Evolutionary conservation across 1,140 invertebrate genomes (phyloP), one percentile per base, ranked within the genome.

Genomic region (Bacillus rossius): DNA sequence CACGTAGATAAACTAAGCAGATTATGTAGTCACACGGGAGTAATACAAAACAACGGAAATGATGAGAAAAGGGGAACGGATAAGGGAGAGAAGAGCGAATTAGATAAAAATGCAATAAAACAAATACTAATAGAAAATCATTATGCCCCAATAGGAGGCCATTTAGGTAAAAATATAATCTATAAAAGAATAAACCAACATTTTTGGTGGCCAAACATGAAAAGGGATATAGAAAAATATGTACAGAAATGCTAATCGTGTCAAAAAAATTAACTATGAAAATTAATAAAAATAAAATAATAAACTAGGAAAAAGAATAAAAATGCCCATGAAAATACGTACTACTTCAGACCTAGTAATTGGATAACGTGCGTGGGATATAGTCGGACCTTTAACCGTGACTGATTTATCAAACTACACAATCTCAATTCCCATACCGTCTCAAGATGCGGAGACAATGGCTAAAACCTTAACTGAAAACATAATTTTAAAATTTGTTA

Each of bases 361-460:
- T 22, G 37, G 37, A 23, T 48, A 7, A 22, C 16, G 42, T 10
- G 23, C 10, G 55, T 64, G n/a, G n/a, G n/a, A n/a, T n/a, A n/a
- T n/a, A n/a, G n/a, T n/a, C 13, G 59, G 59, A 7, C 55, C 57
- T 8, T 51, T 64, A 19, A 48, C 50, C 16, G 3, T 26, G 5
- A 61, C 55, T 1, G 20, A 54, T 57, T 26, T 19, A 55, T n/a
- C 55, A 41, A 19, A 65, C n/a, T n/a, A 51, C 64, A 59, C 13
- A 0, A 10, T 34, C 2, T 60, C 62, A 25, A n/a, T 45, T 1
- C 40, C 54, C 1, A 45, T 64, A 20, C 29, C 2, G 0, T 40
- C 61, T 34, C 43, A 56, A 37, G 38, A 50, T 13, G 45, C 62
- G 0, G 22, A 52, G 16, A 52, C 48, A 1, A 19, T 23, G 5